These are phyloP conservation scores for Sander vitreus DNA, from an alignment of 2,113 vertebrate genomes.

Conservation along the genomic window DNA sequence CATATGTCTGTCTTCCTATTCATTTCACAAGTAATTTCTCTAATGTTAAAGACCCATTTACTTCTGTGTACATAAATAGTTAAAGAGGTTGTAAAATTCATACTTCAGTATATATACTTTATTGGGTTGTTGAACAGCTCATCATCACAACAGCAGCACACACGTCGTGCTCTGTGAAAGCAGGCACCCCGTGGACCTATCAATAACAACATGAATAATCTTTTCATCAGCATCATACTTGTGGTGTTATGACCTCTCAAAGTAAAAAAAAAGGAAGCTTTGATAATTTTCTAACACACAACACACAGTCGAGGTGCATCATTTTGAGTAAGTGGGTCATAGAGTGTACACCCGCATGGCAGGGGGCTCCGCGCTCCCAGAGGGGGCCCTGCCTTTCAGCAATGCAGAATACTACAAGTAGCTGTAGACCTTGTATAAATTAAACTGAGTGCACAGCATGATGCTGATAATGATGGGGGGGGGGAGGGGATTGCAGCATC, in stretches of 20 bases:
- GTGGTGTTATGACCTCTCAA: constrained; percentile 17
- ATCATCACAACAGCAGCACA: constrained; percentile 16
- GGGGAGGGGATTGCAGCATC: not conserved
- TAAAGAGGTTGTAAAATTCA: not conserved
- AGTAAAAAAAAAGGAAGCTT: constrained; percentile 30
- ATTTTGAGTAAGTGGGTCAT: constrained; percentile 32
- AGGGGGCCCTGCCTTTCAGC: constrained; percentile 2
- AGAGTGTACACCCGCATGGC: not conserved
- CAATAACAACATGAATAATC: constrained; percentile 56
- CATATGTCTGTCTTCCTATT: not conserved
- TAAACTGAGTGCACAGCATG: constrained; percentile 17
- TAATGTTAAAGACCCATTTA: not conserved
- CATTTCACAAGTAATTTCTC: not conserved
- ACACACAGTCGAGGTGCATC: not conserved
- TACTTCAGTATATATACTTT: not conserved
- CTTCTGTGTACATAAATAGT: not conserved
- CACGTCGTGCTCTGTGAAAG: constrained; percentile 13
- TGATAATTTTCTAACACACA: constrained; percentile 55
- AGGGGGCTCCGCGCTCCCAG: constrained; percentile 5
- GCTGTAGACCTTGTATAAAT: constrained; percentile 31
- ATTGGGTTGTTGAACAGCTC: constrained; percentile 14
- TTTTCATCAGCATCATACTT: constrained; percentile 50
- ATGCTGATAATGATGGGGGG: constrained; percentile 16
- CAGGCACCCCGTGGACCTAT: constrained; percentile 24
- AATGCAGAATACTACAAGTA: constrained; percentile 26